Percentiles rank a stretch among this genome's conserved stretches.
phyloP scores from a whole-genome alignment of 1,140 invertebrate genomes.

The Stegodyphus mimosarum region DNA sequence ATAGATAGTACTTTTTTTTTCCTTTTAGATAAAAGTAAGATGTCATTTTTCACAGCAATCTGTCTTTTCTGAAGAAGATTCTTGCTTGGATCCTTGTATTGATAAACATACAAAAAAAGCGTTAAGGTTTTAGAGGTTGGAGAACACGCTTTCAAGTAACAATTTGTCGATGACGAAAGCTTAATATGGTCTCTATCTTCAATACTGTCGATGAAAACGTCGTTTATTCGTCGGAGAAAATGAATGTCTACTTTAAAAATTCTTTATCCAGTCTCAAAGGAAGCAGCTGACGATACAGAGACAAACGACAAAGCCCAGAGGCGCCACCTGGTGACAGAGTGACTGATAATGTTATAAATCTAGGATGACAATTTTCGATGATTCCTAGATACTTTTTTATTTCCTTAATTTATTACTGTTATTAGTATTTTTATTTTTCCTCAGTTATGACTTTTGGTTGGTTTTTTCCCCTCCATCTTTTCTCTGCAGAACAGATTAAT shows the following conservation, averaged over 20 bases:
- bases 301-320: slow-evolving; percentile 41
- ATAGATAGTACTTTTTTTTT: no score
- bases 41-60: no score
- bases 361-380: slow-evolving; percentile 53
- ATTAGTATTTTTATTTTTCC: slow-evolving; percentile 35
- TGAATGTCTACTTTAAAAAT: not conserved
- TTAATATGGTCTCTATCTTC: not conserved
- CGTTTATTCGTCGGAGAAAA: not conserved
- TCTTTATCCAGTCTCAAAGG: not conserved
- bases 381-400: slow-evolving; percentile 37
- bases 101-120: no score
- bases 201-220: not conserved
- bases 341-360: slow-evolving; percentile 57
- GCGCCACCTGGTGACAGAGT: slow-evolving; percentile 48
- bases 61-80: no score
- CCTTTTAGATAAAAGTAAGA: no score
- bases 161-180: not conserved
- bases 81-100: no score
- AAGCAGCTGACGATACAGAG: not conserved
- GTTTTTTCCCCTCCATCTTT: not conserved
- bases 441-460: not conserved
- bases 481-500: slow-evolving; percentile 11
- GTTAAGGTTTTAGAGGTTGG: no score
- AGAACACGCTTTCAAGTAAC: not conserved
- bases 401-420: slow-evolving; percentile 36